Conservation (phyloP, 2,888 invertebrate species). For the Oligia strigilis region DNA sequence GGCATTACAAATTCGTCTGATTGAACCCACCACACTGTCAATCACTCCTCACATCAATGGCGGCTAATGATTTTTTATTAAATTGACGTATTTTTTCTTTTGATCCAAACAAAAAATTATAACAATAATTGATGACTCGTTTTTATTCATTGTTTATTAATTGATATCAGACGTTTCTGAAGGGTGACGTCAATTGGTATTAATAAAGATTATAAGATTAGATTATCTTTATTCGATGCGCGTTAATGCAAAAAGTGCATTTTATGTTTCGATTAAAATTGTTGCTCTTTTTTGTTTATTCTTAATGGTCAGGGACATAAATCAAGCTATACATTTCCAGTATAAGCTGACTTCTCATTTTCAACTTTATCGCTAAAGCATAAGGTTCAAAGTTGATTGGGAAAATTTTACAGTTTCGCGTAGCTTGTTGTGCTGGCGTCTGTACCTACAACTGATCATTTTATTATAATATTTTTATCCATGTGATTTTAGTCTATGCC, state of each 20-base stretch:
- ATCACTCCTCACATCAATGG: slow-evolving; percentile 73
- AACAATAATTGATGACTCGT: slow-evolving; percentile 70
- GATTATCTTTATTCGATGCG: slow-evolving; percentile 33
- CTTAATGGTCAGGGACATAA: too few relatives aligned
- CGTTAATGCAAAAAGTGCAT: slow-evolving; percentile 52
- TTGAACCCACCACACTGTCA: slow-evolving; percentile 78
- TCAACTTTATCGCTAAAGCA: too few relatives aligned
- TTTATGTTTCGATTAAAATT: background rate
- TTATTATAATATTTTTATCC: background rate
- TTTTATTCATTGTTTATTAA: slow-evolving; percentile 65
- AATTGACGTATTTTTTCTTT: slow-evolving; percentile 70
- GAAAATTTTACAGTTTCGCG: too few relatives aligned
- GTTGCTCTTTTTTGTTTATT: background rate
- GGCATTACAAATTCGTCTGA: slow-evolving; percentile 83
- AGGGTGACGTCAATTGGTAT: slow-evolving; percentile 49
- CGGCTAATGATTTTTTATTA: slow-evolving; percentile 76
- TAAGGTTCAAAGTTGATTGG: too few relatives aligned
- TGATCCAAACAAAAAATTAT: slow-evolving; percentile 62
- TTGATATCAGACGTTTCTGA: slow-evolving; percentile 63
- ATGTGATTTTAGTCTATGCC: background rate
- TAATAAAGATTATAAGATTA: slow-evolving; percentile 50
- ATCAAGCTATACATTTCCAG: too few relatives aligned
- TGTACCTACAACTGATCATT: background rate
- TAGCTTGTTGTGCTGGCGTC: too few relatives aligned
- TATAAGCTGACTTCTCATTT: too few relatives aligned